Conservation (phyloP, 2,888 invertebrate genomes). For the Cabera pusaria region DNA sequence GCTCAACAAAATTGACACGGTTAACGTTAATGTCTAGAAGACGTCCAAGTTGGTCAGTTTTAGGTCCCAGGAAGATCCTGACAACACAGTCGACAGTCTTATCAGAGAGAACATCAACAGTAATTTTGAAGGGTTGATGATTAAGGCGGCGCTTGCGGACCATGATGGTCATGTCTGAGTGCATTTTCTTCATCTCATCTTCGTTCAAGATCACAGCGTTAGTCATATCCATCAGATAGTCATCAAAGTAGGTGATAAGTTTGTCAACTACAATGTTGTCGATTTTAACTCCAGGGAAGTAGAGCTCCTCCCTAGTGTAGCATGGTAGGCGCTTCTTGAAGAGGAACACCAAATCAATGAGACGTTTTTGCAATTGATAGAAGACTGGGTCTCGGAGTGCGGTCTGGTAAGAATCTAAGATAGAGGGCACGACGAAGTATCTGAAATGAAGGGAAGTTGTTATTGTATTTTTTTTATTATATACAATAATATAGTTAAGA, state of each 20-base stretch:
- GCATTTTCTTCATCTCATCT: slow-evolving; percentile 72
- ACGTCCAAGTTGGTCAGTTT: slow-evolving; percentile 83
- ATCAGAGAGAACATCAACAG: slow-evolving; percentile 81
- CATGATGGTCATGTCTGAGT: slow-evolving; percentile 72
- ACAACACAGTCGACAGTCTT: slow-evolving; percentile 84
- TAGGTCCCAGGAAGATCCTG: slow-evolving; percentile 87
- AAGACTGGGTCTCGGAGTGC: slow-evolving; percentile 89
- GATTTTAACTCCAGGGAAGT: slow-evolving; percentile 85
- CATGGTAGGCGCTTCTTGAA: slow-evolving; percentile 84
- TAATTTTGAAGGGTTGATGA: slow-evolving; percentile 85
- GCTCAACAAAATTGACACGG: slow-evolving; percentile 85
- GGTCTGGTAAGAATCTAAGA: slow-evolving; percentile 85
- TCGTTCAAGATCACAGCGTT: slow-evolving; percentile 80
- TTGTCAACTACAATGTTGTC: slow-evolving; percentile 85
- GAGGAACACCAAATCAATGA: slow-evolving; percentile 79
- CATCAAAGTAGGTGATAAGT: slow-evolving; percentile 87
- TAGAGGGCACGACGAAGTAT: slow-evolving; percentile 82
- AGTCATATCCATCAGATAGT: slow-evolving; percentile 85
- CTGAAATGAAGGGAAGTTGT: too few relatives aligned
- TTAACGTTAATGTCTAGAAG: slow-evolving; percentile 82
- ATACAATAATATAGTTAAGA: too few relatives aligned
- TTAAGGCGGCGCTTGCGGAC: slow-evolving; percentile 86
- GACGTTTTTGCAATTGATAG: slow-evolving; percentile 86
- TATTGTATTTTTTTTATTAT: too few relatives aligned
- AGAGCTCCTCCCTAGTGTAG: slow-evolving; percentile 85